Base-by-base conservation (phyloP, 1,140 invertebrate genomes). In the Drosophila setifemur region DNA sequence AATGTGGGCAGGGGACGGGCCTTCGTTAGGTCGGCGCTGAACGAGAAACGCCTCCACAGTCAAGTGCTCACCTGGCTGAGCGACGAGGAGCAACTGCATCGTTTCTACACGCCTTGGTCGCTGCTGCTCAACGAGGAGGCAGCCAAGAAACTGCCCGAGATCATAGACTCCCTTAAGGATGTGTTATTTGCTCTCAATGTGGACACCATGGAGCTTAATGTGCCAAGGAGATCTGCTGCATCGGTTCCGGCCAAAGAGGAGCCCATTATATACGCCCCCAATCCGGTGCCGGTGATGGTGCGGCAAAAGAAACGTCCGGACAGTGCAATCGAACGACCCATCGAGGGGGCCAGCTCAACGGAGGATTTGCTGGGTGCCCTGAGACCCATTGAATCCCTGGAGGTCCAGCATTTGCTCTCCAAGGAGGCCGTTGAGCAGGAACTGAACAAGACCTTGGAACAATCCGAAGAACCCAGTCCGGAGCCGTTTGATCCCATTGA, bases 101-200 rank as follows among this genome's bases (percentile, higher is more conserved):
- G 91, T 23, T 92, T 92, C 91, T 97, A 97, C 89, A 95, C 96
- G 79, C 92, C 94, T 12, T 96, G 95, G 94, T 95, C 96, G 9
- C 93, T 97, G 71, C 79, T 97, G 23, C 76, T 94, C 14, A 95
- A 97, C 89, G 92, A 94, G 68, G 95, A 96, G 78, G 93, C 93
- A 44, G 93, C 92, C 52, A 93, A 92, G 50, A 93, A 95, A 89
- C 87, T 97, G 40, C 95, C 95, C n/a, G 95, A 93, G 81, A 94
- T 96, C 88, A 94, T 96, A 35, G 95, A 95, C 90, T 95, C 94
- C 43, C 91, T 97, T 39, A 93, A 93, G 33, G 94, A 95, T 29
- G 96, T 97, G 69, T 91, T 97, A 40, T 97, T 97, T 91, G 96
- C 96, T 7, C 94, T 97, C 29, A 94, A 93, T 67, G 94, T 97